Percentiles rank a stretch among this genome's conserved stretches.
Conservation (phyloP, 2,888 invertebrate genomes). For the Magallana nippona region DNA sequence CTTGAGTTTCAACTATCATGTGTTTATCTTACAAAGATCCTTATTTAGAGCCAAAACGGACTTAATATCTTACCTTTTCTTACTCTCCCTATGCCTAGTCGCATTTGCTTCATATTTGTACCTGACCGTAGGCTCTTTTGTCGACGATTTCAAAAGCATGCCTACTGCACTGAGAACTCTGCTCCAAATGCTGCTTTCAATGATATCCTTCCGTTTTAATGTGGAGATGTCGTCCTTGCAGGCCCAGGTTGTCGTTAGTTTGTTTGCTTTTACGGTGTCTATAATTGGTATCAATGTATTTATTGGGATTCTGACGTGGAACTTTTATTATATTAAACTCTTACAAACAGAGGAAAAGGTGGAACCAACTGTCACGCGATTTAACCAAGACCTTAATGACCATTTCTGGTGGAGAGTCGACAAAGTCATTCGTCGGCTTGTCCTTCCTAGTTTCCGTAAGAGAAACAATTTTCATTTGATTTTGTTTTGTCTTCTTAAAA, state of each 20-base stretch:
- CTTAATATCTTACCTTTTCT: conserved; percentile 47
- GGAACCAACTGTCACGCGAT: background rate
- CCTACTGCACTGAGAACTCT: conserved; percentile 38
- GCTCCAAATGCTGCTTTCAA: conserved; percentile 43
- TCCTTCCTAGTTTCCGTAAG: background rate
- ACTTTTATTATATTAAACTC: conserved; percentile 21
- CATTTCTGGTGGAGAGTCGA: conserved; percentile 48
- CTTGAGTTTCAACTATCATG: conserved; percentile 54
- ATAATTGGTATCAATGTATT: conserved; percentile 48
- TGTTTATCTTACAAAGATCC: conserved; percentile 54
- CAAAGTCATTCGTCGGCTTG: background rate
- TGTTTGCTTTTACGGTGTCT: conserved; percentile 45
- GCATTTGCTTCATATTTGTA: conserved; percentile 54
- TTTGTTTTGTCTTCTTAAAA: background rate
- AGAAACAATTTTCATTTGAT: too few relatives aligned
- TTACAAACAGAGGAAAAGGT: background rate
- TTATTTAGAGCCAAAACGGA: conserved; percentile 46
- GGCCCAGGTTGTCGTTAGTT: conserved; percentile 40
- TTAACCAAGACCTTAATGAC: conserved; percentile 44
- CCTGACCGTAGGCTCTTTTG: conserved; percentile 46
- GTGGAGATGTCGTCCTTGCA: conserved; percentile 36
- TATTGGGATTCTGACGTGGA: conserved; percentile 37
- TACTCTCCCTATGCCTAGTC: conserved; percentile 44
- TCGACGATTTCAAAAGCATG: conserved; percentile 44
- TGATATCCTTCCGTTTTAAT: conserved; percentile 41